Conservation (phyloP, 2,113 vertebrate genomes). For the Brachionichthys hirsutus region DNA sequence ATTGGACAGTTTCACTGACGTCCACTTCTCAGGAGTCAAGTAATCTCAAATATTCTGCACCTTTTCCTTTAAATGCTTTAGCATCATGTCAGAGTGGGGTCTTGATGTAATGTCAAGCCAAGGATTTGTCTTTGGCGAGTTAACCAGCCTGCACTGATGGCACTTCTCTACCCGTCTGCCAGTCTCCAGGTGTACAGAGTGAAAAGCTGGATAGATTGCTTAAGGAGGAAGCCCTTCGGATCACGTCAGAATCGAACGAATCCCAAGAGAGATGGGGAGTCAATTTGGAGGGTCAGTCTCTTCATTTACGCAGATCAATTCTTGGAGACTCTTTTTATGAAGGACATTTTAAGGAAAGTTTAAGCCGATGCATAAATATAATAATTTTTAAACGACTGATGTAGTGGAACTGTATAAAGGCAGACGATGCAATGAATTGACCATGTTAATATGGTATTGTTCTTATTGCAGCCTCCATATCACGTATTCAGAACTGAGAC, state of each 20-base stretch:
- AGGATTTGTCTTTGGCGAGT: too few relatives aligned
- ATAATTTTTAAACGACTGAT: too few relatives aligned
- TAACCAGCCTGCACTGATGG: background rate
- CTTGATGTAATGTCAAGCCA: background rate
- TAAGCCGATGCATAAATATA: too few relatives aligned
- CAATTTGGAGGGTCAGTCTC: slow-evolving; percentile 64
- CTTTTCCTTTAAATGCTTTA: background rate
- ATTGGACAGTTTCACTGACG: too few relatives aligned
- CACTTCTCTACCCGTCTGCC: slow-evolving; percentile 3
- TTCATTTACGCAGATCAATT: background rate
- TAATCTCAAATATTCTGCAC: background rate
- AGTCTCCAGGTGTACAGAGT: slow-evolving; percentile 45
- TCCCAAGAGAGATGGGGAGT: slow-evolving; percentile 61
- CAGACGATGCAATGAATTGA: too few relatives aligned
- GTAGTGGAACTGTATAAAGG: too few relatives aligned
- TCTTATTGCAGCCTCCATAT: background rate
- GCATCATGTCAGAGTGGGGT: background rate
- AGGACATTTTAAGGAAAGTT: background rate
- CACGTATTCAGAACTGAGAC: background rate
- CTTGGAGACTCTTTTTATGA: background rate
- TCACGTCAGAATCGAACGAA: slow-evolving; percentile 36
- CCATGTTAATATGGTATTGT: too few relatives aligned
- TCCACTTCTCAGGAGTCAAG: background rate
- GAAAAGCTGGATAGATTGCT: slow-evolving; percentile 60
- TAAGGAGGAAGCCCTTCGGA: slow-evolving; percentile 67